These are phyloP conservation scores for Hirudo medicinalis DNA, from an alignment of 1,140 invertebrate genomes.

Conservation along the genomic window DNA sequence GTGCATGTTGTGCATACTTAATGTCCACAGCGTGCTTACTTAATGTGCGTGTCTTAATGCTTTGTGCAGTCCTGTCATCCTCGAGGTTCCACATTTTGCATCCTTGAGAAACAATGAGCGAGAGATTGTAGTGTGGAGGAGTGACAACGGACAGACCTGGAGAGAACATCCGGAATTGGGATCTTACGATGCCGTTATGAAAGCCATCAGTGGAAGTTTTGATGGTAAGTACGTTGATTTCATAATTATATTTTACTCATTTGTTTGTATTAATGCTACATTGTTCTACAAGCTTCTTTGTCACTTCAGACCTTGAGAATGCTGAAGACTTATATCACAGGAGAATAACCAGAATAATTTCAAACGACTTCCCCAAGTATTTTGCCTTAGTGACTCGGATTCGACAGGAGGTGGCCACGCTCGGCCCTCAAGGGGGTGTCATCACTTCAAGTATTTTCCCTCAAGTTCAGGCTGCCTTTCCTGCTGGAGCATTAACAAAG, in stretches of 20 bases:
- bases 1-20: conserved; percentile 16
- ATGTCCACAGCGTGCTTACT: too few species aligned
- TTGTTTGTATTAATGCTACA: background rate
- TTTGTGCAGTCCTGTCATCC: conserved; percentile 64
- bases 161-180: conserved; percentile 84
- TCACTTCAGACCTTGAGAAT: conserved; percentile 61
- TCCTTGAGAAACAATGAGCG: conserved; percentile 88
- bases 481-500: conserved; percentile 95
- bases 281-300: conserved; percentile 8
- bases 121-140: conserved; percentile 89
- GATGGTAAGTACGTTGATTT: conserved; percentile 30
- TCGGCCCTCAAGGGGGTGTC: conserved; percentile 94
- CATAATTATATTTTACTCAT: background rate
- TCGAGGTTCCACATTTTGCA: conserved; percentile 97
- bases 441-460: conserved; percentile 94
- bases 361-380: conserved; percentile 96
- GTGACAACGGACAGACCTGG: conserved; percentile 96
- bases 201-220: conserved; percentile 47
- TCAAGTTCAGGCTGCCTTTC: conserved; percentile 96
- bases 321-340: conserved; percentile 72
- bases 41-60: too few species aligned
- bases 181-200: conserved; percentile 90
- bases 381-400: conserved; percentile 94
- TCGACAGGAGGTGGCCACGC: conserved; percentile 86
- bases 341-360: conserved; percentile 84